phyloP scores from a whole-genome alignment of 1,140 invertebrate genomes.

The Drosophila rhopaloa region DNA sequence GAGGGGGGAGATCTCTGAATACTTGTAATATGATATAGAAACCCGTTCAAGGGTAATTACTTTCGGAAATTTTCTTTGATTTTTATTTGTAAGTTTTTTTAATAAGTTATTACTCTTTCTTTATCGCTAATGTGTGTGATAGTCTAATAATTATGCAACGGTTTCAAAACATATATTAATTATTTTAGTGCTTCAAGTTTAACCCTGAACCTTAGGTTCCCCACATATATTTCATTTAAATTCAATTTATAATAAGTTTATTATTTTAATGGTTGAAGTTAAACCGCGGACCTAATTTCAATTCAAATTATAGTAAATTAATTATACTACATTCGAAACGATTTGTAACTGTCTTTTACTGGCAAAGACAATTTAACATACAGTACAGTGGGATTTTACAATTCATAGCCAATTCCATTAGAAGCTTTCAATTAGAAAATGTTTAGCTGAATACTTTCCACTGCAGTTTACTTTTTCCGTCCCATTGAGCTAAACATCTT shows the following conservation, averaged over 20 bases:
- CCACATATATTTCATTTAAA: no score
- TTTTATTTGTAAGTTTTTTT: neutral
- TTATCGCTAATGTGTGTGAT: neutral
- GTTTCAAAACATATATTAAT: no score
- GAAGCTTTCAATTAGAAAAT: constrained; percentile 13
- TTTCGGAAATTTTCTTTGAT: neutral
- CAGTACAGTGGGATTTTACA: neutral
- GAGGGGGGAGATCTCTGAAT: neutral
- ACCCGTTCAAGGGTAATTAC: neutral
- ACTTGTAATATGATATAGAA: neutral
- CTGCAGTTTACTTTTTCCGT: constrained; percentile 16
- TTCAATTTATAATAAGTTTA: no score
- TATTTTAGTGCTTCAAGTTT: no score
- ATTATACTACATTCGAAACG: no score
- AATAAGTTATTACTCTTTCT: neutral
- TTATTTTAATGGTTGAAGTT: no score
- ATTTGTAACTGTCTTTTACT: neutral
- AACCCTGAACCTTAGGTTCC: no score
- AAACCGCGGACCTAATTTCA: no score
- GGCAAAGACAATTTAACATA: neutral
- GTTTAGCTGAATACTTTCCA: neutral
- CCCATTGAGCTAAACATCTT: constrained; percentile 38
- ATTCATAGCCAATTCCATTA: constrained; percentile 18
- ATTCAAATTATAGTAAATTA: no score
- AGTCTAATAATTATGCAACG: neutral